phyloP scores from a whole-genome alignment of 2,888 invertebrate species.

The Phlogophora meticulosa region DNA sequence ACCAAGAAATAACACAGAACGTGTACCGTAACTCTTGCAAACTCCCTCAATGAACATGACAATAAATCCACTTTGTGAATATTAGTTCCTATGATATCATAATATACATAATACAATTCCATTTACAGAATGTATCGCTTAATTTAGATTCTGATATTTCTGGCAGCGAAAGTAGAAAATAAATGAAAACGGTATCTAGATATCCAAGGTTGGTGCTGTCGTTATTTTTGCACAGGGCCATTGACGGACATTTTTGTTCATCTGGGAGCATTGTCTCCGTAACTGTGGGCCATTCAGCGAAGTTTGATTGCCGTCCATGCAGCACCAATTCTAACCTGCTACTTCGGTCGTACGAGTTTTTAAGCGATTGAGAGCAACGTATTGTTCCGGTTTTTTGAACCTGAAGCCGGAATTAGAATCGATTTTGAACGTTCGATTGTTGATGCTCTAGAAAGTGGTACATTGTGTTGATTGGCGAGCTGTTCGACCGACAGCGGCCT shows the following conservation, averaged over 20 bases:
- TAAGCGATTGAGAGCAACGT: conserved; percentile 27
- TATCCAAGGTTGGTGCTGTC: conserved; percentile 39
- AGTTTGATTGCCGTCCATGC: conserved; percentile 43
- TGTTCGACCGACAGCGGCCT: not conserved
- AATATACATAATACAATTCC: not conserved
- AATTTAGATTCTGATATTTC: conserved; percentile 35
- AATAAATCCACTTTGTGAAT: not conserved
- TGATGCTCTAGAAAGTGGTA: conserved; percentile 41
- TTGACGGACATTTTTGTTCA: conserved; percentile 43
- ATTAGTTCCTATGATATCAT: conserved; percentile 6
- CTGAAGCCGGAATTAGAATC: conserved; percentile 34
- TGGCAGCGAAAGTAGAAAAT: conserved; percentile 39
- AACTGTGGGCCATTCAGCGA: conserved; percentile 39
- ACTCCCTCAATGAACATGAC: no score
- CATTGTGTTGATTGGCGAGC: conserved; percentile 31
- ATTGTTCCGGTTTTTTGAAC: conserved; percentile 49
- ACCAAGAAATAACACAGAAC: no score
- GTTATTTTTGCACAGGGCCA: conserved; percentile 46
- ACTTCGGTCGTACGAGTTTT: conserved; percentile 38
- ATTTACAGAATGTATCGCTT: conserved; percentile 28
- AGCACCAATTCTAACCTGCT: conserved; percentile 22
- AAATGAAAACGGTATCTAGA: conserved; percentile 30
- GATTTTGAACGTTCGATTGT: conserved; percentile 23
- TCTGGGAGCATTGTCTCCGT: conserved; percentile 52
- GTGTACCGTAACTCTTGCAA: no score